These are phyloP conservation scores for Brachyistius frenatus DNA, from an alignment of 2,113 vertebrate species.

Conservation along the genomic window DNA sequence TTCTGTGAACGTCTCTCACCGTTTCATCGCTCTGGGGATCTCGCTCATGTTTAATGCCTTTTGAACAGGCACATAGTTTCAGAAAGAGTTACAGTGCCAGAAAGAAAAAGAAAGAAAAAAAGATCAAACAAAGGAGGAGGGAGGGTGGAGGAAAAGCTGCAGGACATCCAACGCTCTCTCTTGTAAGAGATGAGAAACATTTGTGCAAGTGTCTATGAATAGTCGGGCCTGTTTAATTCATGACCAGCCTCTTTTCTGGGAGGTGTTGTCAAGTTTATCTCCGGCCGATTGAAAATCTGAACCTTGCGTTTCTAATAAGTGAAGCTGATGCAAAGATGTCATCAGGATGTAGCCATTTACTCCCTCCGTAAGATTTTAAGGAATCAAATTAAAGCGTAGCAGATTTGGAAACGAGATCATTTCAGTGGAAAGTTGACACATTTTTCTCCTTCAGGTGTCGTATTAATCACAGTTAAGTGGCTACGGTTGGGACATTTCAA, in stretches of 20 bases:
- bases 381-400: background rate
- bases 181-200: constrained; percentile 66
- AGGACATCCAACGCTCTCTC: constrained; percentile 70
- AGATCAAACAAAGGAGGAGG: constrained; percentile 74
- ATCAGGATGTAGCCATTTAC: background rate
- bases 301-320: constrained; percentile 22
- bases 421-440: background rate
- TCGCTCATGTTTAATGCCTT: constrained; percentile 79
- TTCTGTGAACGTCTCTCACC: constrained; percentile 61
- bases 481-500: background rate
- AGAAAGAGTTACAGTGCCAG: constrained; percentile 64
- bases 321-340: constrained; percentile 37
- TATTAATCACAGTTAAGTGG: background rate
- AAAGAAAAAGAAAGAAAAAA: constrained; percentile 51
- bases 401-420: background rate
- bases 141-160: constrained; percentile 65
- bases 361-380: background rate
- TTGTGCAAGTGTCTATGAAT: constrained; percentile 60
- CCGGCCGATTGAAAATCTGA: constrained; percentile 12
- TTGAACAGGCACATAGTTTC: constrained; percentile 69
- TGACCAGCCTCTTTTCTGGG: constrained; percentile 41
- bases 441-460: background rate
- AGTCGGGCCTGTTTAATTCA: constrained; percentile 69
- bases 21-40: constrained; percentile 66
- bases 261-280: constrained; percentile 19